Percentiles rank a stretch among this genome's conserved stretches.
phyloP scores from a whole-genome alignment of 2,113 vertebrate genomes.

The Camelus bactrianus region DNA sequence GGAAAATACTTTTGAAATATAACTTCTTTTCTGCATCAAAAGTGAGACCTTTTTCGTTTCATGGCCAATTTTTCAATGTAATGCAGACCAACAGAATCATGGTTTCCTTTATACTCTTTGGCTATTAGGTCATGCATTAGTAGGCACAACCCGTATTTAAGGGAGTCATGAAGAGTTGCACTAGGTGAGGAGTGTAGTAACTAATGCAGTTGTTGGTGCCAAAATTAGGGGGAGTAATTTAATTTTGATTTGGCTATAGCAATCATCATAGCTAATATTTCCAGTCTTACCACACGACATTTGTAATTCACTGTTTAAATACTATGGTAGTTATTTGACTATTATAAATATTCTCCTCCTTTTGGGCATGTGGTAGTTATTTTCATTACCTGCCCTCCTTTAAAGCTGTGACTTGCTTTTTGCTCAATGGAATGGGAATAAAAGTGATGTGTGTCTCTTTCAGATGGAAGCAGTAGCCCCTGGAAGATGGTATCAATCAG shows the following conservation, averaged over 20 bases:
- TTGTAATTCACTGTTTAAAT: neutral
- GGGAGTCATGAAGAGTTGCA: neutral
- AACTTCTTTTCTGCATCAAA: constrained; percentile 21
- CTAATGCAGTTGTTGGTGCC: neutral
- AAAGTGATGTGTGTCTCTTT: neutral
- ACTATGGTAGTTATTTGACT: neutral
- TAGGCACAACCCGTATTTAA: neutral
- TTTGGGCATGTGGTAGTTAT: neutral
- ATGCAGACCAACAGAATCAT: neutral
- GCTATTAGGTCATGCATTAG: neutral
- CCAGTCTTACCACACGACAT: neutral
- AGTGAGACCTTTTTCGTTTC: neutral
- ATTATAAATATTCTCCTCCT: neutral
- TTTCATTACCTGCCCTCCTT: neutral
- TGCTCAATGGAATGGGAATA: neutral
- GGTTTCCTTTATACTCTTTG: neutral
- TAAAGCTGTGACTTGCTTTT: constrained; percentile 5
- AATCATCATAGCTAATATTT: neutral
- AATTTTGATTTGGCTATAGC: neutral
- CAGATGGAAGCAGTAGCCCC: neutral
- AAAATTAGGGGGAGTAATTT: neutral
- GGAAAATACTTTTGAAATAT: constrained; percentile 14
- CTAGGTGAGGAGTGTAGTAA: neutral
- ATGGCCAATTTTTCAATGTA: neutral
- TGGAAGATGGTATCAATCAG: neutral